Evolutionary conservation across 2,113 vertebrate species (phyloP), one percentile per base, ranked within the genome.

Genomic region (Telmatochromis brachygnathus): DNA sequence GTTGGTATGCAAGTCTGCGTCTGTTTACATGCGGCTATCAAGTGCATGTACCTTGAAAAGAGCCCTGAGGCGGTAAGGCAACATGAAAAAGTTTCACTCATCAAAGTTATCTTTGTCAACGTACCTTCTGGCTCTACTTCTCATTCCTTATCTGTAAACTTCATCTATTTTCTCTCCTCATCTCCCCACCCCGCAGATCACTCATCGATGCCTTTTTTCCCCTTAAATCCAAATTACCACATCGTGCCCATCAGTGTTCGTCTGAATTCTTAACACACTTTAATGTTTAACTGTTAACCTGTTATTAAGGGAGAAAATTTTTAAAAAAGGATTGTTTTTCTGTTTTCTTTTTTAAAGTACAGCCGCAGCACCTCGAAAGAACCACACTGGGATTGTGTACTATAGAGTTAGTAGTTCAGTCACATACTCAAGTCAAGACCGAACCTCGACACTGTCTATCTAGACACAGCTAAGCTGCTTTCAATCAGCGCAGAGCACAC

Each of bases 101-200:
- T 94, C 90, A 91, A 91, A 91, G 87, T 77, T 89, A 89, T 87
- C 81, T 87, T 89, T n/a, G 60, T 88, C 85, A 87, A 80, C 54
- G 81, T 53, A 88, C 89, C 51, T 88, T 23, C 88, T 49, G 77
- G 85, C 83, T 90, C 28, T 53, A 79, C 65, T 85, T 87, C 79
- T 88, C 55, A 81, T 49, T 60, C 68, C 12, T n/a, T 79, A 88
- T 90, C 87, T 81, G 11, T 33, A 89, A 90, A 82, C 56, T 12
- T 55, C 6, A 73, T 90, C 79, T 84, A 14, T 77, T 82, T 84
- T 82, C 21, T 87, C 21, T 60, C 73, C 73, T 14, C 14, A 39
- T 70, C 56, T 62, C 26, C 54, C 54, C 47, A 37, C 1, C 33
- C 79, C 6, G 75, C 11, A 75, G 21, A 17, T 79, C 9, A 53